Percentiles rank a stretch among this genome's conserved stretches.
Evolutionary conservation across 2,888 invertebrate genomes (phyloP).

Genomic region (Schizaphis graminum): DNA sequence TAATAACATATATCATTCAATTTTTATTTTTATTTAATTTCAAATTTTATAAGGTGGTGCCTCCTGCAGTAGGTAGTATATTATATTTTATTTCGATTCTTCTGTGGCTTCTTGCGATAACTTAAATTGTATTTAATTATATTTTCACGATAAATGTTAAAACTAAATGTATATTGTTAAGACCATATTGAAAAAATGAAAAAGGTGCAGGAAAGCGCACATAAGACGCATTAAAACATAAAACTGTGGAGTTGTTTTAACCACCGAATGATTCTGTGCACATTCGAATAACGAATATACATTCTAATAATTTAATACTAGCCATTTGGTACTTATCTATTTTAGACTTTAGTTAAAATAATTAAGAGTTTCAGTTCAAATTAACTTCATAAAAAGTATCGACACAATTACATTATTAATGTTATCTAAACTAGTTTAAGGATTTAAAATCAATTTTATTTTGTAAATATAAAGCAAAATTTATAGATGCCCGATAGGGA

Average conservation of each 20-base stretch:
- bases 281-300: too few species aligned
- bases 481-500: too few species aligned
- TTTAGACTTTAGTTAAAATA: background rate
- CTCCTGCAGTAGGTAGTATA: background rate
- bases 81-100: background rate
- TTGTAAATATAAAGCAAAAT: too few species aligned
- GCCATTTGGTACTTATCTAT: background rate
- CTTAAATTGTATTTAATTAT: background rate
- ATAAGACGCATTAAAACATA: too few species aligned
- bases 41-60: background rate
- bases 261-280: too few species aligned
- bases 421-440: background rate
- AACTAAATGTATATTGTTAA: background rate
- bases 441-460: too few species aligned
- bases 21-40: background rate
- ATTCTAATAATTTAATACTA: too few species aligned
- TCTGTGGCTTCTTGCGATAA: background rate
- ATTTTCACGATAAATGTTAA: background rate
- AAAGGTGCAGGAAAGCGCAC: background rate
- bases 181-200: background rate
- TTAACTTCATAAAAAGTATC: background rate
- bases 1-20: background rate
- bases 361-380: background rate
- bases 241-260: too few species aligned
- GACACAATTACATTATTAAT: background rate